Base-by-base conservation (phyloP, 2,113 vertebrate genomes). In the Taurulus bubalis region DNA sequence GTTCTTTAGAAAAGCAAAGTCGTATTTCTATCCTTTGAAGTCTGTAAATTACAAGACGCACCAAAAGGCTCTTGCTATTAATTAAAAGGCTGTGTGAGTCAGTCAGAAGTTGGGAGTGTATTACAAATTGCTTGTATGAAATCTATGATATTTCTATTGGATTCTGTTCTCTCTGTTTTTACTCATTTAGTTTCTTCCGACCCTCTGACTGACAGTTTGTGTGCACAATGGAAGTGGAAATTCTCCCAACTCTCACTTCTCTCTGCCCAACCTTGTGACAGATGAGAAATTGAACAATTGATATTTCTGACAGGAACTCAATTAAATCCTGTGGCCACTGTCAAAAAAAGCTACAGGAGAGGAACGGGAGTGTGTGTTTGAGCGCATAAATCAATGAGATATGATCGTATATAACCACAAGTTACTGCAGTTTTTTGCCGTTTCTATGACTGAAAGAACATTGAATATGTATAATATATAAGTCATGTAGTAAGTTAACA, bases 271-370 rank as follows among this genome's bases (percentile, higher is more conserved):
- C 36, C 67, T 32, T 40, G 30, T 84, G 88, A 92, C 91, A 88
- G 67, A 78, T 85, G 83, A 87, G 65, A 89, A 92, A 92, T 85
- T 87, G 75, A 87, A 82, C 71, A 85, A 87, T 85, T 91, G 75
- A 86, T 87, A 89, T 86, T 87, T 88, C 72, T 91, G 90, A 84
- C 91, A 89, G 86, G 28, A 90, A 91, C 62, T 91, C 90, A 91
- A 85, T 90, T 91, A 90, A 83, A 85, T 86, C 81, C 77, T 49
- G 40, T 51, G 70, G 81, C 63, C n/a, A 47, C 49, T 78, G 70
- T 80, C 62, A 71, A 62, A 76, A 53, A 53, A 53, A 45, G n/a
- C 67, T 53, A 65, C 53, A 78, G 14, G 11, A 40, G 11, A 71
- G 36, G 28, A 77, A 69, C 3, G 0, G 32, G 42, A 55, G 71